Base-by-base conservation (phyloP, 2,888 invertebrate species). In the Mellilla xanthometata region DNA sequence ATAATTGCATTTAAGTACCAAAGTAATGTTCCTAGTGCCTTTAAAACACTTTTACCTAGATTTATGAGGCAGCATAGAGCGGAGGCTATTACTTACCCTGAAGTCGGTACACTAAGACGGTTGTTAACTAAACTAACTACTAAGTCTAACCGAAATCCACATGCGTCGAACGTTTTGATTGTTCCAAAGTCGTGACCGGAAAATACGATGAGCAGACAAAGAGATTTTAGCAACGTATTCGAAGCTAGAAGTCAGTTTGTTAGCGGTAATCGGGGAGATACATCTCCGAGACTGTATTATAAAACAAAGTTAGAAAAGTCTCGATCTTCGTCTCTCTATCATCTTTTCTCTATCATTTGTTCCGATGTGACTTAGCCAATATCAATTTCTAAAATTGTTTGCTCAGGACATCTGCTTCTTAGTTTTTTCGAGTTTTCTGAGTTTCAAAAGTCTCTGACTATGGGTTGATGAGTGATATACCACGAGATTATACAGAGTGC, bases 101-200 rank as follows among this genome's bases (percentile, higher is more conserved):
- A 22, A 4, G 2, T 36, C 12, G 7, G 36, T 36, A 12, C 8
- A 19, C 28, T 3, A 11, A 22, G 11, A 4, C 2, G 2, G 36
- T 28, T 44, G 52, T 43, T 35, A 47, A 49, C 46, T 46, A 40
- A 48, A 48, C 40, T 47, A 48, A 42, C 29, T 27, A 43, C 49
- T 45, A 52, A 52, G 40, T 43, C 39, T 27, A 31, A 40, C 46
- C 9, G 12, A 35, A 46, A 46, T 44, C 47, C 41, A 46, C 39
- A 45, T 39, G 39, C 39, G 44, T 65, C 67, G 72, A 75, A 75
- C 71, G 68, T 75, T 74, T 79, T 77, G 79, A 81, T 82, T 81
- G 80, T 81, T 78, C 68, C 65, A 60, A 76, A 79, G 60, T 76
- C 78, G 80, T 81, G 79, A 72, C 65, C 66, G 62, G 76, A 74